Conservation (phyloP, 2,113 vertebrate genomes). For the Neopipo cinnamomea region DNA sequence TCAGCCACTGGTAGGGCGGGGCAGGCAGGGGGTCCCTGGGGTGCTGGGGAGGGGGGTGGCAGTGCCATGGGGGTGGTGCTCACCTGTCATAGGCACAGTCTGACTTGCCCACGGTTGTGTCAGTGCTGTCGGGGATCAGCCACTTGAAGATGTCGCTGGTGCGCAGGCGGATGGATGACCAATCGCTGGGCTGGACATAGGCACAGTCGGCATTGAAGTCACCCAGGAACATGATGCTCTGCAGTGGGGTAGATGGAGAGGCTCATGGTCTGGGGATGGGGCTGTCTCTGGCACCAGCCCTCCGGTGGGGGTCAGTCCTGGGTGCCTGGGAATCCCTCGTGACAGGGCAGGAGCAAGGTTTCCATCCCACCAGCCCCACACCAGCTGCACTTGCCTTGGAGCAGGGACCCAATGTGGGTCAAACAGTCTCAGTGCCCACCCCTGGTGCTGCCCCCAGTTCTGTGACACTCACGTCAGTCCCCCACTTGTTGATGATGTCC, state of each 20-base stretch:
- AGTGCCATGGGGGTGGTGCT: fast-evolving
- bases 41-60: fast-evolving
- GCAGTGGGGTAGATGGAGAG: not conserved
- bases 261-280: fast-evolving
- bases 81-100: slow-evolving; percentile 89
- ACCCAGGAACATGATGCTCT: slow-evolving; percentile 90
- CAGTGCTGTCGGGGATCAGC: slow-evolving; percentile 78
- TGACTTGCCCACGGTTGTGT: slow-evolving; percentile 84
- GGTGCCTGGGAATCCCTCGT: fast-evolving
- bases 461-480: slow-evolving; percentile 74
- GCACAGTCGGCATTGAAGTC: slow-evolving; percentile 89
- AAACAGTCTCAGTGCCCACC: not conserved
- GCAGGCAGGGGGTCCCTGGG: fast-evolving
- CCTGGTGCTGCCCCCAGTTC: fast-evolving
- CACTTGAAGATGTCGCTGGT: slow-evolving; percentile 84
- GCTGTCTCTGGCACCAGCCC: not conserved
- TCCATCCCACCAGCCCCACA: not conserved
- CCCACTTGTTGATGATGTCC: slow-evolving; percentile 78
- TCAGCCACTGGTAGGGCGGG: fast-evolving
- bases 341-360: not conserved
- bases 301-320: fast-evolving
- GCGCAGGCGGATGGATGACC: slow-evolving; percentile 82
- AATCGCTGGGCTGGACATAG: slow-evolving; percentile 76
- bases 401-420: fast-evolving
- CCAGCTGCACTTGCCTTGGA: fast-evolving